These are phyloP conservation scores for Eristalis intricaria DNA, from an alignment of 2,888 invertebrate genomes.

Conservation along the genomic window DNA sequence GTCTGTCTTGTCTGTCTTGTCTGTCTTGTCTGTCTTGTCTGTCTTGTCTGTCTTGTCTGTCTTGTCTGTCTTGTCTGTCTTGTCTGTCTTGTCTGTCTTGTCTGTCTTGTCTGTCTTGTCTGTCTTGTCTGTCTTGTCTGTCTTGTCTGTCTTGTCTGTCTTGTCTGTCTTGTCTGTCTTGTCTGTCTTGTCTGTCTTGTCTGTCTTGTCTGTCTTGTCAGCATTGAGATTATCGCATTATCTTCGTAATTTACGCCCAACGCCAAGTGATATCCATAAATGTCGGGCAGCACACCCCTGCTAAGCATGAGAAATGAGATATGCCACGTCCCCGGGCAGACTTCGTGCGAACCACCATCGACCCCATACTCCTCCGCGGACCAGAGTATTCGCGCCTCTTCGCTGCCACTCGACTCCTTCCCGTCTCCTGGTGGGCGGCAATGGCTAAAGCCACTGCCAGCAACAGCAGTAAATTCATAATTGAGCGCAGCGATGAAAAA, in stretches of 20 bases:
- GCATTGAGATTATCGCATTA: no score
- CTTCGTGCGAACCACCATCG: not conserved
- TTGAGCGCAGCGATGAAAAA: constrained; percentile 35
- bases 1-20: no score
- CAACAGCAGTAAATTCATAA: constrained; percentile 40
- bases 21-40: no score
- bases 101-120: not conserved
- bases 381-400: not conserved
- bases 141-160: not conserved
- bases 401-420: constrained; percentile 23
- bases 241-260: constrained; percentile 20
- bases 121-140: not conserved
- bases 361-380: no score
- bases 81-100: not conserved
- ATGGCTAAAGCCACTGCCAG: constrained; percentile 2
- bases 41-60: no score
- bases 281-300: constrained; percentile 40
- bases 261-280: constrained; percentile 42
- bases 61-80: no score
- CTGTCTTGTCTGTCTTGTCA: not conserved
- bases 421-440: constrained; percentile 8
- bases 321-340: not conserved
- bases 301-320: constrained; percentile 24
- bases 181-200: not conserved
- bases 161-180: not conserved